These are phyloP conservation scores for Lucinisca nassula DNA, from an alignment of 2,888 invertebrate species.

Conservation along the genomic window DNA sequence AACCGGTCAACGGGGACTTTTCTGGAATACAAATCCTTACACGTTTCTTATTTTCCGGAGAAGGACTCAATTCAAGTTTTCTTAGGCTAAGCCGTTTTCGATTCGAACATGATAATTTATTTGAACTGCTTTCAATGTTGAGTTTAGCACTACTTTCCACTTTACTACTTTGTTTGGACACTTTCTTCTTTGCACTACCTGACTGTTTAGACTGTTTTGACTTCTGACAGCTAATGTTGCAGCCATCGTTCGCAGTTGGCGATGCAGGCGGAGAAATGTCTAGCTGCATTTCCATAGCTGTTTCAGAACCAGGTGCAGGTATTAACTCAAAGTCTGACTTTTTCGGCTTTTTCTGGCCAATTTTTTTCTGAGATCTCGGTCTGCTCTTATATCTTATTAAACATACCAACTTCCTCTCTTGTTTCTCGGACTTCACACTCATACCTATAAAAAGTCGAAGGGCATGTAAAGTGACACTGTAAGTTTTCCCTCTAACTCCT, in stretches of 20 bases:
- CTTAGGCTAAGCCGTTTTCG: not conserved
- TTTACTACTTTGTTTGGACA: not conserved
- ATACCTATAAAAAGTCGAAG: too few relatives aligned
- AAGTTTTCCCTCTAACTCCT: too few relatives aligned
- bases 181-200: not conserved
- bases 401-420: conserved; percentile 16
- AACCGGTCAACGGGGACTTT: not conserved
- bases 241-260: not conserved
- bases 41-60: not conserved
- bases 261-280: not conserved
- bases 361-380: not conserved
- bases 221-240: too few relatives aligned
- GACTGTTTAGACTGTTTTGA: not conserved
- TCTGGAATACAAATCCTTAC: not conserved
- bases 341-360: conserved; percentile 19
- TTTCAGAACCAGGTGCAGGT: conserved; percentile 2
- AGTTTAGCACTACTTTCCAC: not conserved
- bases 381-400: conserved; percentile 11
- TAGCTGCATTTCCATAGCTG: not conserved
- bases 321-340: not conserved
- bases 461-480: too few relatives aligned
- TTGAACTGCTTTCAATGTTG: not conserved
- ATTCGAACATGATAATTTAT: not conserved
- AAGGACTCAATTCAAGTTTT: not conserved
- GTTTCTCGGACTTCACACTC: conserved; percentile 1